phyloP scores from a whole-genome alignment of 2,797 vertebrate species.

The Cyprinella venusta region DNA sequence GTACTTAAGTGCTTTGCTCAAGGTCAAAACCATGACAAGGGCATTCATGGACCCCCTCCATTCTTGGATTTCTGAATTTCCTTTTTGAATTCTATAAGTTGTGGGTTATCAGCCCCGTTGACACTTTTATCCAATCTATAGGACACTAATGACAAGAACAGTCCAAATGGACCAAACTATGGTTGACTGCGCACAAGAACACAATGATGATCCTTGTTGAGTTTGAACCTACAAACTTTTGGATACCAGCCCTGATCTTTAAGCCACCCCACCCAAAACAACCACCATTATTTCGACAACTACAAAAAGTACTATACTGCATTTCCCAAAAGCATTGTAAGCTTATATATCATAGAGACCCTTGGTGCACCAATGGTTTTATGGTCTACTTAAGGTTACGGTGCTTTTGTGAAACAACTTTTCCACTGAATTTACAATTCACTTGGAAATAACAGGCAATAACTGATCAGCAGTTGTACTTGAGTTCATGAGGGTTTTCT shows the following conservation, averaged over 20 bases:
- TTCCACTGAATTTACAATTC: neutral
- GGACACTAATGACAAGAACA: neutral
- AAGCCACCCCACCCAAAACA: neutral
- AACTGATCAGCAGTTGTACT: neutral
- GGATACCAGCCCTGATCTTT: neutral
- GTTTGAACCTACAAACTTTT: neutral
- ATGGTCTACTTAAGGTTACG: neutral
- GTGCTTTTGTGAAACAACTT: neutral
- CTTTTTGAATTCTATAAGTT: neutral
- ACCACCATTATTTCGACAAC: neutral
- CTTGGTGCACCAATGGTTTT: neutral
- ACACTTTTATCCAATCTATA: neutral
- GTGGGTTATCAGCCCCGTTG: neutral
- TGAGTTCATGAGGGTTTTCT: neutral
- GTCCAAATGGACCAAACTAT: neutral
- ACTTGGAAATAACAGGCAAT: neutral
- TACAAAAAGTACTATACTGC: neutral
- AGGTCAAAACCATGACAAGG: constrained; percentile 19
- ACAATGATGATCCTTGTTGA: neutral
- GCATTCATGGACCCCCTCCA: neutral
- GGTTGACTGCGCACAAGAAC: neutral
- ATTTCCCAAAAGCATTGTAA: neutral
- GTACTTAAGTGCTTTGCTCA: constrained; percentile 8
- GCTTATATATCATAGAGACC: neutral
- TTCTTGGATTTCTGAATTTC: neutral